Base-by-base conservation (phyloP, 2,113 vertebrate genomes). In the Cinclus mexicanus region DNA sequence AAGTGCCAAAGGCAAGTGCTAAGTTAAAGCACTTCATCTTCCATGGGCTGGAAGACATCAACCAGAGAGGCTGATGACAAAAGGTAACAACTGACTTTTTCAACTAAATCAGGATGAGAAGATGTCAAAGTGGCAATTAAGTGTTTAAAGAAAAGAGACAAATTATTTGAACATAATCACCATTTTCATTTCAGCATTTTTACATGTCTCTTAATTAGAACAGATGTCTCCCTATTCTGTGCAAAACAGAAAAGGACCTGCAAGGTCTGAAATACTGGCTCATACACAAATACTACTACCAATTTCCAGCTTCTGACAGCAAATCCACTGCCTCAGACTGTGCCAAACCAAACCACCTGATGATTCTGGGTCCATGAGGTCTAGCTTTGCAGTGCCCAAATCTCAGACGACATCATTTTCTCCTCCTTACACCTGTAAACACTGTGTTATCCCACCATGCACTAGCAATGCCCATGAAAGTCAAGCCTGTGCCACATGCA, bases 81-180 rank as follows among this genome's bases (percentile, higher is more conserved):
- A 88, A 89, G 55, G 64, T 49, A 77, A 88, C 0, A 0, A 91
- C 31, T 75, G 57, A 39, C 49, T 82, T 31, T 74, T 92, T 61
- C 64, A 63, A 49, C 28, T 67, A 56, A 53, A 79, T 72, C 74
- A 65, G 74, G 28, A 41, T 56, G 46, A 85, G 63, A 84, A 65
- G 70, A 50, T 39, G 74, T 83, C 81, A 82, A 72, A 85, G 41
- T 3, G 0, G 44, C 89, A 82, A 93, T 92, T 91, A 82, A n/a
- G 14, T 46, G 37, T 87, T 94, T 87, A 92, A 91, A 83, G 65
- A 83, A 74, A 80, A 65, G 57, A 95, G 53, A 63, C n/a, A 89
- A 76, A 87, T 76, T 21, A 85, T 47, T 75, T 69, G 25, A 95
- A 56, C 28, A 69, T 74, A 95, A 79, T 29, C 59, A 76, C 23